These are phyloP conservation scores for Auanema freiburgensis DNA, from an alignment of 2,888 invertebrate species.

Conservation along the genomic window DNA sequence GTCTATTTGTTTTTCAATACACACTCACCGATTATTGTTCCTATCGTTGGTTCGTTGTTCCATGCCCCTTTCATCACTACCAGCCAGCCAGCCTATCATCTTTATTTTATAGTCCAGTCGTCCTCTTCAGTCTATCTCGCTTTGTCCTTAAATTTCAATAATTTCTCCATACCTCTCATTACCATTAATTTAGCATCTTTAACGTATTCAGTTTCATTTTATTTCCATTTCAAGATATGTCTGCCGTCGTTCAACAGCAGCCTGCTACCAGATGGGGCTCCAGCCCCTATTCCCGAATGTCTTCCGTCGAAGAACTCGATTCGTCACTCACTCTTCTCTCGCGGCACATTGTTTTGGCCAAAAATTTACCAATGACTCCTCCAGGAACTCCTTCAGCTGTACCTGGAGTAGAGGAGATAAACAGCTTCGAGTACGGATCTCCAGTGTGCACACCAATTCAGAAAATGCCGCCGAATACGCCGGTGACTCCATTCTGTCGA, in stretches of 20 bases:
- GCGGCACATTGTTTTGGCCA: conserved; percentile 13
- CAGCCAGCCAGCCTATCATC: neutral
- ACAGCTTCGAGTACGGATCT: conserved; percentile 12
- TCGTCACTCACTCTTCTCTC: conserved; percentile 19
- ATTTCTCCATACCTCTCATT: too few species aligned
- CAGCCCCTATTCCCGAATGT: conserved; percentile 12
- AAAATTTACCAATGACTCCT: conserved; percentile 15
- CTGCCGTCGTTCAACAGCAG: conserved; percentile 16
- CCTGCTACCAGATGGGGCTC: conserved; percentile 13
- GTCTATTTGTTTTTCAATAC: too few species aligned
- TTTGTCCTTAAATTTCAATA: too few species aligned
- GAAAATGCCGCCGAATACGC: conserved; percentile 19
- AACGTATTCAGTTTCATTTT: too few species aligned
- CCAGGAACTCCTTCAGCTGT: conserved; percentile 22
- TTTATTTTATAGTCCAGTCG: too few species aligned
- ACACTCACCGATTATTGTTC: too few species aligned
- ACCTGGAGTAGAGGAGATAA: conserved; percentile 12
- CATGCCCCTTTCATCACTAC: neutral
- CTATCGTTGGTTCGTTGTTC: too few species aligned
- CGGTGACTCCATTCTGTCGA: conserved; percentile 1
- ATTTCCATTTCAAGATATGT: conserved; percentile 8
- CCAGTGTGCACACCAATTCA: conserved; percentile 9
- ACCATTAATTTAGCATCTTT: too few species aligned
- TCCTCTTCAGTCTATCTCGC: too few species aligned
- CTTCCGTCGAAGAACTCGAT: conserved; percentile 23